Evolutionary conservation across 2,113 vertebrate genomes (phyloP).

Genomic region (Zeus faber): DNA sequence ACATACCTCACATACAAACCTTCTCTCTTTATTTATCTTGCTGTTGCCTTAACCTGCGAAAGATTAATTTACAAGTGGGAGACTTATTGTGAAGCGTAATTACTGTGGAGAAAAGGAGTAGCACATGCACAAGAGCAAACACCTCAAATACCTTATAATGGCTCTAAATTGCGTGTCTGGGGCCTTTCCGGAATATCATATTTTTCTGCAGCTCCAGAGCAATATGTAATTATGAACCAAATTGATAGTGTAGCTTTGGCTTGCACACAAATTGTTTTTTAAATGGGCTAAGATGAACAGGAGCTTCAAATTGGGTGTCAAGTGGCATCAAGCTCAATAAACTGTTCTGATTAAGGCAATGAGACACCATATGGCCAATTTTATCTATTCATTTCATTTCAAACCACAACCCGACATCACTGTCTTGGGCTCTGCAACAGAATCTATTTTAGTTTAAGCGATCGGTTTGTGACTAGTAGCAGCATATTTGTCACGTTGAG

Average conservation of each 20-base stretch:
- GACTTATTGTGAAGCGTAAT: no score
- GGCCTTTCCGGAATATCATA: constrained; percentile 6
- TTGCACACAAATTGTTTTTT: constrained; percentile 9
- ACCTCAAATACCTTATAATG: constrained; percentile 9
- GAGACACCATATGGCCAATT: constrained; percentile 4
- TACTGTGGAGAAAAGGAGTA: constrained; percentile 9
- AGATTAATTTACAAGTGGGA: constrained; percentile 2
- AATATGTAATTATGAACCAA: constrained; percentile 1
- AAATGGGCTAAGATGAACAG: not conserved
- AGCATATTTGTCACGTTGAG: constrained; percentile 2
- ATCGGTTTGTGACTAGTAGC: not conserved
- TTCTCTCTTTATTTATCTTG: constrained; percentile 13
- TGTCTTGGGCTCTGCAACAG: constrained; percentile 1
- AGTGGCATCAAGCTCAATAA: not conserved
- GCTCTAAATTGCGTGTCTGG: not conserved
- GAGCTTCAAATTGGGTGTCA: not conserved
- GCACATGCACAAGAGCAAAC: not conserved
- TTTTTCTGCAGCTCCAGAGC: constrained; percentile 9
- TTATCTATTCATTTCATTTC: constrained; percentile 25
- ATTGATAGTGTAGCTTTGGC: constrained; percentile 9
- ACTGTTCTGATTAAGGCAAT: constrained; percentile 1
- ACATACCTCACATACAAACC: constrained; percentile 57
- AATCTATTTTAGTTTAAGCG: not conserved
- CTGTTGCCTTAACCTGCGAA: constrained; percentile 25
- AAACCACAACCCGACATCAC: not conserved